Base-by-base conservation (phyloP, 2,113 vertebrate species). In the Antennarius striatus region DNA sequence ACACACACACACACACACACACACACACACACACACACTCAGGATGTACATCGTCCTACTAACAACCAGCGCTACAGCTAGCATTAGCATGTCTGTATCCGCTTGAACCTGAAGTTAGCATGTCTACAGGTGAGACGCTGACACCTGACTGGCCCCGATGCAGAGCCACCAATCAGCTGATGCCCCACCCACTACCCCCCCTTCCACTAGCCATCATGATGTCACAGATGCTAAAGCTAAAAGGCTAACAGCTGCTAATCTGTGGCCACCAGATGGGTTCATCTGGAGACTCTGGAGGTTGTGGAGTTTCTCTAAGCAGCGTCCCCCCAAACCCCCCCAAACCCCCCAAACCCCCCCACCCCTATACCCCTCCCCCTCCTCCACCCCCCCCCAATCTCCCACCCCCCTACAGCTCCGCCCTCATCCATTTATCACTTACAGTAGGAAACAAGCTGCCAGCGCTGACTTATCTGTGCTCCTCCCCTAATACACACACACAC, bases 361-460 rank as follows among this genome's bases (percentile, higher is more conserved):
- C 46, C 66, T 56, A 51, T 36, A 6, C 32, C 32, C 32, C 32
- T 36, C 32, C 32, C 7, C 5, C 32, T 36, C 32, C 32, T 36
- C 32, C 32, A 5, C 32, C 32, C 32, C 32, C 32, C 32, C 3
- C 32, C 32, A 5, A 3, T n/a, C 32, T 36, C 32, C 32, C 1
- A 1, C 42, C 10, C 42, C 42, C 46, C 66, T 56, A 52, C 82
- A 5, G 32, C 80, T 64, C 74, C 66, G 63, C 75, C 74, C 68
- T 84, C 83, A 76, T 63, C 68, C 75, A 80, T 85, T 76, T 71
- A 88, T 81, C 84, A 83, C 79, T 72, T 88, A 90, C 86, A 90
- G 84, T 88, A 92, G 83, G 88, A 93, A 91, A 84, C 73, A 87
- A 86, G 68, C 79, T 86, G 87, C 86, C 83, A 89, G 68, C 56